Evolutionary conservation across 2,888 invertebrate species (phyloP), one percentile per base, ranked within the genome.

Genomic region (Furcula furcula): DNA sequence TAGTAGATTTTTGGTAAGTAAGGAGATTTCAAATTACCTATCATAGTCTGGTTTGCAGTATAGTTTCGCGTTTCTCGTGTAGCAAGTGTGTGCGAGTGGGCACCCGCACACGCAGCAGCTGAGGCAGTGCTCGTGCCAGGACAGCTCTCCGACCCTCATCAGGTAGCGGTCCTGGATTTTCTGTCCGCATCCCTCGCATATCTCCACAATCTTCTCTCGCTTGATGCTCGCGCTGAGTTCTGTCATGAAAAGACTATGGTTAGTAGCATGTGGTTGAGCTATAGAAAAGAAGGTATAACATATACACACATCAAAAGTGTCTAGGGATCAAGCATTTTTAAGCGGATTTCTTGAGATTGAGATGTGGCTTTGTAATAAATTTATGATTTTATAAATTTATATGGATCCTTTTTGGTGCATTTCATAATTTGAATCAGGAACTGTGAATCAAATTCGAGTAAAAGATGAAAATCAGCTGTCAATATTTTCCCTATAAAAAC

Each of bases 11-110:
- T 31, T 43, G 34, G 29, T 31, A 7, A 11, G 43, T 11, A 31
- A 38, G 21, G 28, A 31, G 22, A 16, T 25, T 16, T 14, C 2
- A 9, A 48, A 34, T 91, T 89, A 97, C 97, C 95, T 95, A 89
- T 98, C 98, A 84, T 99, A 99, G 84, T 99, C 99, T 42, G 95
- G 93, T 76, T 97, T 97, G 90, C 99, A 99, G 90, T 97, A 99
- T 31, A 99, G 91, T 78, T 97, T 97, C 58, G 97, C 93, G 71
- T 98, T 97, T 55, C 97, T 92, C 34, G 96, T 95, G 90, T 97
- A 98, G 89, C 99, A 99, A 55, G 97, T 97, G 80, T 97, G 95
- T 35, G 94, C 94, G 36, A 99, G 93, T 11, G 95, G 94, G 36
- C 94, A 91, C 46, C 97, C 95, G 78, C 99, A 99, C 46, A 97